Evolutionary conservation across 2,888 invertebrate species (phyloP).

Genomic region (Xestia sexstrigata): DNA sequence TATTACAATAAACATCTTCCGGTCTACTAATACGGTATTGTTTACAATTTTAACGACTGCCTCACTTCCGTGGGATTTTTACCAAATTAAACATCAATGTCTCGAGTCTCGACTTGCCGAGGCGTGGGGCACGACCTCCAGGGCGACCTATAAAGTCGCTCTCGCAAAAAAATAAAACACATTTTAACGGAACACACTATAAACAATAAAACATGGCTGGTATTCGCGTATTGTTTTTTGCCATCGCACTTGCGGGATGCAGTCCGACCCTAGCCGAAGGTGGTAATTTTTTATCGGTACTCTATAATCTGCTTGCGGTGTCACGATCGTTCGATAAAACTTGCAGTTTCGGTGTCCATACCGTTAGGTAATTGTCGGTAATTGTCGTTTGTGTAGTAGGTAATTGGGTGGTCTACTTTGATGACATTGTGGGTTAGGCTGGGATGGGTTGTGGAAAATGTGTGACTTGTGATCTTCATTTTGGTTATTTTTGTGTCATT

Average conservation of each 20-base stretch:
- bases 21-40: constrained; percentile 62
- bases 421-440: constrained; percentile 16
- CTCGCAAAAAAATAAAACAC: constrained; percentile 76
- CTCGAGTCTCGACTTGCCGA: constrained; percentile 68
- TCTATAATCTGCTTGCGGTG: constrained; percentile 71
- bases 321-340: constrained; percentile 73
- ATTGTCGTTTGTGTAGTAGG: constrained; percentile 67
- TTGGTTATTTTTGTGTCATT: background rate
- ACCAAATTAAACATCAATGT: constrained; percentile 74
- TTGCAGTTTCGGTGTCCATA: constrained; percentile 65
- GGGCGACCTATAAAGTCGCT: constrained; percentile 84
- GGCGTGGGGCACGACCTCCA: constrained; percentile 86
- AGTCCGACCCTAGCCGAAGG: constrained; percentile 78
- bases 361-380: constrained; percentile 74
- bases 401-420: constrained; percentile 51
- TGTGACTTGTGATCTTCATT: constrained; percentile 5
- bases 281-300: constrained; percentile 75
- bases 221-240: constrained; percentile 72
- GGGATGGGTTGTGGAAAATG: constrained; percentile 2
- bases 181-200: constrained; percentile 73
- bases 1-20: constrained; percentile 64
- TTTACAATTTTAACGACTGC: constrained; percentile 58
- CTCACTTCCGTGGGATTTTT: constrained; percentile 82
- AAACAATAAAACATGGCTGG: constrained; percentile 76
- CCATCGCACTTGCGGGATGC: constrained; percentile 70